phyloP scores from a whole-genome alignment of 2,797 vertebrate genomes.

The Hoplostethus mediterraneus region DNA sequence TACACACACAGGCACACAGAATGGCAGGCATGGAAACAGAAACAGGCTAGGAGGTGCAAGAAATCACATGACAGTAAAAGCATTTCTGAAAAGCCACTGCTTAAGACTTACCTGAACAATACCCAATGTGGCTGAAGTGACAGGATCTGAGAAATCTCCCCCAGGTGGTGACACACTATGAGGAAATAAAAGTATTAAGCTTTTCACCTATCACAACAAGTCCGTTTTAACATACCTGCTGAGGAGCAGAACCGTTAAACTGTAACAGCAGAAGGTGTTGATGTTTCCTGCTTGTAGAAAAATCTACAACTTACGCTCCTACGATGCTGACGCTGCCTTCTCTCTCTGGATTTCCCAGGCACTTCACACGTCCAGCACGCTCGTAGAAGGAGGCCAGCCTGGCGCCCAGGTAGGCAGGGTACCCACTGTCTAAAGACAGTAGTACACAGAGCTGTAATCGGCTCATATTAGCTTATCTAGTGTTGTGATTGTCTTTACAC shows the following conservation, averaged over 20 bases:
- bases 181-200: constrained; percentile 12
- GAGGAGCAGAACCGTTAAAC: background rate
- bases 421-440: constrained; percentile 75
- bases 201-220: background rate
- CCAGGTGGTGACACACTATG: constrained; percentile 97
- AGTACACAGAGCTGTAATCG: constrained; percentile 14
- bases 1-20: background rate
- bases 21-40: background rate
- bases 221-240: background rate
- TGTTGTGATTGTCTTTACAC: background rate
- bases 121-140: constrained; percentile 97
- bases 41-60: background rate
- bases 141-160: constrained; percentile 99
- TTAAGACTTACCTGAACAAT: constrained; percentile 92
- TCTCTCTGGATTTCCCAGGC: constrained; percentile 96
- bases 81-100: no score
- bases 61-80: background rate
- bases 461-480: background rate
- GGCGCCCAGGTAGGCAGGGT: constrained; percentile 92
- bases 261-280: background rate
- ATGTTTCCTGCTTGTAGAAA: background rate
- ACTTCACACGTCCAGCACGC: constrained; percentile 96
- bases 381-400: constrained; percentile 98
- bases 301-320: constrained; percentile 91
- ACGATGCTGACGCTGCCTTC: constrained; percentile 99